Base-by-base conservation (phyloP, 2,113 vertebrate species). In the Hemiscyllium ocellatum region DNA sequence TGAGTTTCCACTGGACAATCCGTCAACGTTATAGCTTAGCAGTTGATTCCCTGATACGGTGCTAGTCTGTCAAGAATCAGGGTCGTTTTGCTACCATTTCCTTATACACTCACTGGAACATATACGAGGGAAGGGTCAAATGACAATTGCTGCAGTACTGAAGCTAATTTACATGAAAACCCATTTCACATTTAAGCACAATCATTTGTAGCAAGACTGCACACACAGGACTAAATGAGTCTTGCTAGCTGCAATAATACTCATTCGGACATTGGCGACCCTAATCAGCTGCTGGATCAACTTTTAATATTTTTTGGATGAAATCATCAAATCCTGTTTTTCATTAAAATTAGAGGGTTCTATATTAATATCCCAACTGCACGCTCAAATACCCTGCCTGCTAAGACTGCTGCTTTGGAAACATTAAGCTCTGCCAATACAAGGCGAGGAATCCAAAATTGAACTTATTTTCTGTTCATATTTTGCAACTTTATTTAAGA, bases 321-420 rank as follows among this genome's bases (percentile, higher is more conserved):
- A 93, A 93, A 61, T 93, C 61, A 93, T 93, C 89, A 93, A 93
- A 93, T 93, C 89, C 89, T n/a, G 89, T 68, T 93, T 83, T 93
- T 93, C 61, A 93, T 93, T 93, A 93, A 93, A 93, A 37, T 66
- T 93, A 93, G 89, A 93, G 29, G 61, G 37, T 68, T n/a, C 61
- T 66, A 65, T 66, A n/a, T 93, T n/a, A 93, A 93, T 93, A 93
- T 93, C 65, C 89, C 33, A 68, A 66, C 89, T 66, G 86, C 50
- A 89, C 12, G 86, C 86, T 89, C 50, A 17, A 68, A 15, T 66
- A 37, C 61, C 10, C 89, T 83, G 37, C 15, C 37, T 5, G 37
- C 80, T 83, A 20, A 37, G 17, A 83, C 37, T 83, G 80, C 33
- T 37, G 20, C 17, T 66, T 66, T 19, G 65, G 68, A 37, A 33